Base-by-base conservation (phyloP, 1,140 invertebrate species). In the Halyomorpha halys region DNA sequence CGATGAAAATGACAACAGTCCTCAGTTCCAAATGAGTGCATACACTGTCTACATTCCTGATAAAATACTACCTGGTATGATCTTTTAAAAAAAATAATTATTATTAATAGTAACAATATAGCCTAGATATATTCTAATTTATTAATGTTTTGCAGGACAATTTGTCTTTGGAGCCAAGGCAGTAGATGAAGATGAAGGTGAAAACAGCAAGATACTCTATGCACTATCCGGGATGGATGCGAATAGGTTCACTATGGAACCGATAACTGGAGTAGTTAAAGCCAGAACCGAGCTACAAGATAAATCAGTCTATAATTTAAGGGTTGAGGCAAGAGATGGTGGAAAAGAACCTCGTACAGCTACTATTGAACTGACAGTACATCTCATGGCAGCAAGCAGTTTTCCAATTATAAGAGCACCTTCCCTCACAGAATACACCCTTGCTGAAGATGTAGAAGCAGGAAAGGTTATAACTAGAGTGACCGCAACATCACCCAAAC, bases 151-250 rank as follows among this genome's bases (percentile, higher is more conserved):
- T 72, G 62, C 65, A 80, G 82, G 81, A 19, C 77, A 82, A 70
- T 95, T 94, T 76, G 89, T 96, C 18, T 92, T 92, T 75, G 91
- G 91, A 14, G 87, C 88, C 0, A 86, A 85, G 74, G 91, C 91
- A 0, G 75, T 77, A 9, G 92, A 95, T 74, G 78, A 79, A 59
- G 92, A 96, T 73, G 80, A 83, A 47, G 90, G 85, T 1, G 72
- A 80, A 1, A 94, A 94, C 73, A 87, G 89, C 34, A 81, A 83
- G 69, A 84, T 95, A 27, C 75, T 81, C 14, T 96, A 94, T 73
- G 81, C 79, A 47, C 75, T 96, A 0, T 82, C 82, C 45, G 90
- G 91, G 0, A 81, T 85, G 69, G 88, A 94, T 72, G 79, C 84
- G 4, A 76, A 84, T 34, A 82, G 84, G 65, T 95, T 95, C 70